These are phyloP conservation scores for Pterocles gutturalis DNA, from an alignment of 2,113 vertebrate species.

Conservation along the genomic window DNA sequence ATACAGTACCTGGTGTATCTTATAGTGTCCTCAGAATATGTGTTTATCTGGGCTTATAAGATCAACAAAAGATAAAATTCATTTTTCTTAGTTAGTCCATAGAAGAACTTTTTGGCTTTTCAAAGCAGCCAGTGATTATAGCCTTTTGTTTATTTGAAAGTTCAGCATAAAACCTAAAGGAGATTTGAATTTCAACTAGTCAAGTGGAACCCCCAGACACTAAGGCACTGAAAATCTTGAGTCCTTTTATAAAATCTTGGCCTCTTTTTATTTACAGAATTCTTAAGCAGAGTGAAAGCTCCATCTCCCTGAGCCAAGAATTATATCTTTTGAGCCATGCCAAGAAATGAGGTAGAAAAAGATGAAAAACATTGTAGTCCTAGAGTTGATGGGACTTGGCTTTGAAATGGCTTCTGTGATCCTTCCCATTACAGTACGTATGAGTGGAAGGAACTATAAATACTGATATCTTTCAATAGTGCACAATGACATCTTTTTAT, in stretches of 20 bases:
- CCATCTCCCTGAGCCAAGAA: not conserved
- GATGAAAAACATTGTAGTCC: not conserved
- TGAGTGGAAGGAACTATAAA: conserved; percentile 24
- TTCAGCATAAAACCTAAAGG: not conserved
- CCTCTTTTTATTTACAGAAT: not conserved
- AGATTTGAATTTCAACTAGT: not conserved
- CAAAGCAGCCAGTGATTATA: not conserved
- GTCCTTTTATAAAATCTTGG: not conserved
- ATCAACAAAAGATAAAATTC: conserved; percentile 59
- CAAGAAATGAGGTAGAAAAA: conserved; percentile 43
- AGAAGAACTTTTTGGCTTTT: not conserved
- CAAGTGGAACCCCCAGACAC: not conserved
- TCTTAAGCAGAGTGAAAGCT: not conserved
- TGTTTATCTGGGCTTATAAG: conserved; percentile 47
- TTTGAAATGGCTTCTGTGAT: conserved; percentile 27
- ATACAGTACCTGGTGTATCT: not conserved
- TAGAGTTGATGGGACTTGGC: conserved; percentile 16
- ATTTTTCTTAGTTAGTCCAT: conserved; percentile 26
- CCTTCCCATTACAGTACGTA: not conserved
- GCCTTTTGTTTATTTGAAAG: not conserved
- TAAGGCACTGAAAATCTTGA: not conserved
- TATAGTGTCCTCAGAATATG: conserved; percentile 17
- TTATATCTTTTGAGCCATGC: not conserved
- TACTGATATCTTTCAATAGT: not conserved
- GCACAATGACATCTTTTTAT: not conserved